Base-by-base conservation (phyloP, 2,797 vertebrate genomes). In the Rallus crepitans region DNA sequence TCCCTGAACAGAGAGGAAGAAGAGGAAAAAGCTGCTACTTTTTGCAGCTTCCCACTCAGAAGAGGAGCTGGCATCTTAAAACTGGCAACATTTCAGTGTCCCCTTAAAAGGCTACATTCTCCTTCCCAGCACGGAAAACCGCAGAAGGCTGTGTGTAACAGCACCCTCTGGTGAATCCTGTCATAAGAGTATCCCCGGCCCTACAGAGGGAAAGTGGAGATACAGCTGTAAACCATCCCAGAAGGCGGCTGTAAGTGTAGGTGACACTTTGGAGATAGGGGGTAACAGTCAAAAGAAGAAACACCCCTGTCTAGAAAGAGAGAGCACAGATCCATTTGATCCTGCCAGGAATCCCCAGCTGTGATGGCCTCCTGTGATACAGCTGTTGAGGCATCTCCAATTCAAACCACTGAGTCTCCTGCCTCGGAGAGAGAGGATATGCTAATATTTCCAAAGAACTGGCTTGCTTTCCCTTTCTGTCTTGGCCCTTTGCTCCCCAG, bases 131-230 rank as follows among this genome's bases (percentile, higher is more conserved):
- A 57, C 87, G 40, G 45, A 87, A 82, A 91, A 82, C 83, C 47
- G 31, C 42, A 79, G 64, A 93, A 87, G 93, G 33, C 57, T 50
- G 40, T 77, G 85, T 92, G 80, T 93, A 93, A 96, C 16, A 96
- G 95, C 93, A 91, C 94, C 94, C 95, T 94, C 96, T 96, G 91
- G 91, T 94, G 96, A 96, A 90, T 80, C 53, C 73, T 94, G 47
- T 66, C 77, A 45, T 47, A 79, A 87, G 31, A 96, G 11, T 77
- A 73, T 79, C 52, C 28, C 20, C 70, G 47, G 40, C 27, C 65
- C 70, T 76, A 23, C 7, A 61, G 35, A 71, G 1, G 1, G 35
- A 57, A 91, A 75, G 33, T 28, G 30, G 21, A 31, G 37, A 80
- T 87, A 79, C 60, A 94, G 56, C 88, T 82, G 64, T 52, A 96